phyloP scores from a whole-genome alignment of 1,140 invertebrate species.

The Bombus affinis region DNA sequence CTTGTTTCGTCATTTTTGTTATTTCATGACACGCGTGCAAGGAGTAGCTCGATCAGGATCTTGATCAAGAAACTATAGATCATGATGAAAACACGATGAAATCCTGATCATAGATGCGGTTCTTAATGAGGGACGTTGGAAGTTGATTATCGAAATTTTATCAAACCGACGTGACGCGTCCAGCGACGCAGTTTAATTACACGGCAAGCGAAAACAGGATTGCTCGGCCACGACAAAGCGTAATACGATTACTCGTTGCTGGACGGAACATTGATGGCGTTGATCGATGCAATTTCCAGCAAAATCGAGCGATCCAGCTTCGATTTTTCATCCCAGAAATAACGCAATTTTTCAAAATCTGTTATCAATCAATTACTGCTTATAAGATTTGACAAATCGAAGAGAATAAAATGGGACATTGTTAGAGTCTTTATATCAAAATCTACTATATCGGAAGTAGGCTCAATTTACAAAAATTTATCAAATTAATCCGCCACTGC shows the following conservation, averaged over 20 bases:
- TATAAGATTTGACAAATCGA: not conserved
- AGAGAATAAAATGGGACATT: not conserved
- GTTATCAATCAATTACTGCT: not conserved
- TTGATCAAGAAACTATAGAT: not conserved
- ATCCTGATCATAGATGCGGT: not conserved
- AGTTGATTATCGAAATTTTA: not conserved
- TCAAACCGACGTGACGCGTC: not conserved
- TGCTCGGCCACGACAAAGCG: not conserved
- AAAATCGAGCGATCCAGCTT: not conserved
- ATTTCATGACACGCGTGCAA: too few species aligned
- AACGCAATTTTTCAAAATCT: not conserved
- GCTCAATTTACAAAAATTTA: not conserved
- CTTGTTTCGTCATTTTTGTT: not conserved
- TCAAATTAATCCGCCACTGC: not conserved
- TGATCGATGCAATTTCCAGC: not conserved
- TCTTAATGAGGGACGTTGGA: not conserved
- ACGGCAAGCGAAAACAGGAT: not conserved
- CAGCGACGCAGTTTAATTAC: not conserved
- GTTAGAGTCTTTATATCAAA: not conserved
- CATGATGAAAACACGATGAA: too few species aligned
- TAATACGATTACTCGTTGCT: conserved; percentile 13
- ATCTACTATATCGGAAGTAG: not conserved
- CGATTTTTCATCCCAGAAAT: not conserved
- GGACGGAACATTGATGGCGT: not conserved
- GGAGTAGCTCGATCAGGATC: not conserved